Evolutionary conservation across 2,888 invertebrate genomes (phyloP), one percentile per base, ranked within the genome.

Genomic region (Diogma glabrata): DNA sequence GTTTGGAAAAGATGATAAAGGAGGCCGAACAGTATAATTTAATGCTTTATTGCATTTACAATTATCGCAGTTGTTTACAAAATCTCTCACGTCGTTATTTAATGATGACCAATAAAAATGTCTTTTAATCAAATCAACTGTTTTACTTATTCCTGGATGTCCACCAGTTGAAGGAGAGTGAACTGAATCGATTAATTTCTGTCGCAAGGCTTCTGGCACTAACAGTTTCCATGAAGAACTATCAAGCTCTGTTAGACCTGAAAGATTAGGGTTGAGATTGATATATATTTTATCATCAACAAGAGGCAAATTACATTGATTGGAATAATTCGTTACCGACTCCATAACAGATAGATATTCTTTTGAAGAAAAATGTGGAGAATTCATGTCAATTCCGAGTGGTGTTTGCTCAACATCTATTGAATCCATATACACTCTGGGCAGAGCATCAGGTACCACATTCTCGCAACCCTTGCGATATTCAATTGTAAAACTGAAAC

Each of bases 41-140:
- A 38, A 17, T 17, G 38, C 38, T 16, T 38, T 38, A 16, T 38
- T 38, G 16, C 38, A 38, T 38, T 38, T 38, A 19, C 38, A 38
- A 38, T 38, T n/a, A 3, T 9, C n/a, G 16, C 38, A 38, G 10
- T 38, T 38, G 6, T 17, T 14, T 9, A 38, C 16, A 16, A 38
- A 38, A 16, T 38, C 38, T 6, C 3, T 38, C 4, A 38, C 38
- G 19, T 38, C 38, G 7, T n/a, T 9, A 38, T 17, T 38, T 16
- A 38, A 38, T 9, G 38, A 38, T 17, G 38, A 19, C 38, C 38
- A 38, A 38, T 38, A 38, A 16, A 38, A 38, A 16, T 38, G 16
- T 16, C 38, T 14, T 16, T 38, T 38, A 19, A 38, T 14, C 19
- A 38, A 16, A 2, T 38, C 38, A 4, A 19, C 6, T 2, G 38